A percentile compares a stretch with the other conserved stretches of the same genome.
Conservation (phyloP, 2,888 invertebrate genomes). For the Apodemia mormo region DNA sequence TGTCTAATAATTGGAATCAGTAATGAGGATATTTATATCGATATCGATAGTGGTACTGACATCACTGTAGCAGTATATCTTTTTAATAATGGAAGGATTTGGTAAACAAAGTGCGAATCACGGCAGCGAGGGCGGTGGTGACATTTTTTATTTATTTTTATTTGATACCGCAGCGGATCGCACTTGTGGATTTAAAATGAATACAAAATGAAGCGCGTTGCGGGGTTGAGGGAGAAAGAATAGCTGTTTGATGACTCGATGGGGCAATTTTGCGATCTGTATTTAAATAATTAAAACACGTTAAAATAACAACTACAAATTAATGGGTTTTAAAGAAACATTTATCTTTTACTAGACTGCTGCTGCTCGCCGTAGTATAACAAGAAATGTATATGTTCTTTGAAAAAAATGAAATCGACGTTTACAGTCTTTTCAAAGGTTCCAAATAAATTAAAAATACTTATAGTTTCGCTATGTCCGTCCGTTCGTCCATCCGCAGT, state of each 20-base stretch:
- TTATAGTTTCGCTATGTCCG: too few relatives aligned
- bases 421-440: too few relatives aligned
- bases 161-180: slow-evolving; percentile 33
- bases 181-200: slow-evolving; percentile 36
- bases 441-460: too few relatives aligned
- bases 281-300: too few relatives aligned
- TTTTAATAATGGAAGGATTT: slow-evolving; percentile 79
- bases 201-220: slow-evolving; percentile 29
- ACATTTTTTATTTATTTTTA: slow-evolving; percentile 45
- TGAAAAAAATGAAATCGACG: too few relatives aligned
- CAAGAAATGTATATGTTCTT: too few relatives aligned
- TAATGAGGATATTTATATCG: slow-evolving; percentile 51
- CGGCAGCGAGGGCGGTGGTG: slow-evolving; percentile 37
- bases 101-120: slow-evolving; percentile 58
- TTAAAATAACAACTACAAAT: too few relatives aligned
- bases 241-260: background rate
- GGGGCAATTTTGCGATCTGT: background rate
- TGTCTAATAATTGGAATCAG: slow-evolving; percentile 50
- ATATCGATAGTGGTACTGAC: slow-evolving; percentile 40
- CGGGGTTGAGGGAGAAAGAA: background rate
- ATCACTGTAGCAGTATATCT: slow-evolving; percentile 63
- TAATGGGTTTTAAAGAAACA: too few relatives aligned
- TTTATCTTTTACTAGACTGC: too few relatives aligned
- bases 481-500: too few relatives aligned
- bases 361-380: too few relatives aligned